Evolutionary conservation across 1,140 invertebrate genomes (phyloP), one percentile per base, ranked within the genome.

Genomic region (Pogonognathellus flavescens): DNA sequence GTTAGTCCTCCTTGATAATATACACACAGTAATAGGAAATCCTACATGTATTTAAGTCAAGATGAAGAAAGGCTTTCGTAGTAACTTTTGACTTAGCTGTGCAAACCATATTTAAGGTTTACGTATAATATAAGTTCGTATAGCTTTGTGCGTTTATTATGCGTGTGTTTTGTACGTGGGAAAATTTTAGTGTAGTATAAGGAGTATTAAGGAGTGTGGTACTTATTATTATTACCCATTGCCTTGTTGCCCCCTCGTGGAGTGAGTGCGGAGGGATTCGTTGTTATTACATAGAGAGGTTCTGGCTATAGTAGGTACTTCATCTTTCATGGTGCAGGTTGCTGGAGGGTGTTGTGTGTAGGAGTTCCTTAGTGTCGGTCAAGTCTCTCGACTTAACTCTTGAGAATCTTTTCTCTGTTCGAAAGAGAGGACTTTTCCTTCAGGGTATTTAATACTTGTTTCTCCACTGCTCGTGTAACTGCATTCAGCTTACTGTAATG

Each of bases 41-140:
- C 31, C 6, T 41, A 41, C n/a, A n/a, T n/a, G n/a, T n/a, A n/a
- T n/a, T n/a, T n/a, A n/a, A n/a, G n/a, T n/a, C n/a, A n/a, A n/a
- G n/a, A n/a, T n/a, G n/a, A n/a, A 41, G 31, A 41, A 1, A 41
- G 31, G 31, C 31, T 41, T 25, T 66, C 10, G 11, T 55, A 55
- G 20, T 60, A 20, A n/a, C 16, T n/a, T 60, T 60, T 55, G 53
- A 16, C 53, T 53, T 7, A 53, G 52, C 55, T n/a, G 0, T n/a
- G 57, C 57, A 60, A 14, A 60, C 57, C 59, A 62, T 62, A 62
- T 62, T n/a, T 62, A 62, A 62, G 59, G 59, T 18, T 62, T 62
- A n/a, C 16, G 8, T 59, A 59, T 16, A 59, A 59, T 16, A n/a
- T 18, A 59, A 0, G 11, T n/a, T 62, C n/a, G 8, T 62, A 62